A percentile compares a stretch with the other conserved stretches of the same genome.
Evolutionary conservation across 2,888 invertebrate species (phyloP).

Genomic region (Leptopterna dolabrata): DNA sequence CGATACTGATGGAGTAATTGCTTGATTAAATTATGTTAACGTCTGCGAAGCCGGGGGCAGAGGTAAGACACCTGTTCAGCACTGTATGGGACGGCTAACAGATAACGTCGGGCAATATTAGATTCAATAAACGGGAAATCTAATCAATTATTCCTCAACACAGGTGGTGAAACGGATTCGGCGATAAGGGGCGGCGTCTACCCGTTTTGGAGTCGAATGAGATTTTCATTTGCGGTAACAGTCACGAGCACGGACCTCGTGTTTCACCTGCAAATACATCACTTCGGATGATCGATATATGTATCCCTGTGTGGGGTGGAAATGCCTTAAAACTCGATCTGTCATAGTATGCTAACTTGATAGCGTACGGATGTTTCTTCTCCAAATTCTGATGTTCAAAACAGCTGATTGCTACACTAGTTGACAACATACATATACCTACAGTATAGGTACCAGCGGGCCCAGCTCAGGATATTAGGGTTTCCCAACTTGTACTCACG

Average conservation of each 20-base stretch:
- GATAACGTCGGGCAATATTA: background rate
- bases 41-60: background rate
- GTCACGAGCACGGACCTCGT: background rate
- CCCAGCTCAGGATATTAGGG: no score
- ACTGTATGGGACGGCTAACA: background rate
- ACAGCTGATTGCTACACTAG: background rate
- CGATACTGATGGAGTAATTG: conserved; percentile 54
- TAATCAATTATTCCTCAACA: conserved; percentile 29
- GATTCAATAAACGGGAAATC: conserved; percentile 30
- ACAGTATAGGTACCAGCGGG: no score
- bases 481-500: no score
- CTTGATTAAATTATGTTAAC: conserved; percentile 46
- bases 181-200: background rate
- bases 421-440: background rate
- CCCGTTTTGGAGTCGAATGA: background rate
- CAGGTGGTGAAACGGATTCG: background rate
- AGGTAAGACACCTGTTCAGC: conserved; percentile 39
- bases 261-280: background rate
- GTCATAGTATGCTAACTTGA: background rate
- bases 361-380: background rate
- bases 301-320: background rate
- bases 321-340: background rate
- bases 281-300: background rate
- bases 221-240: background rate
- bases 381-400: background rate